These are phyloP conservation scores for Spongia lamella DNA, from an alignment of 37 sponge, comb jelly and placozoan species.

Conservation along the genomic window DNA sequence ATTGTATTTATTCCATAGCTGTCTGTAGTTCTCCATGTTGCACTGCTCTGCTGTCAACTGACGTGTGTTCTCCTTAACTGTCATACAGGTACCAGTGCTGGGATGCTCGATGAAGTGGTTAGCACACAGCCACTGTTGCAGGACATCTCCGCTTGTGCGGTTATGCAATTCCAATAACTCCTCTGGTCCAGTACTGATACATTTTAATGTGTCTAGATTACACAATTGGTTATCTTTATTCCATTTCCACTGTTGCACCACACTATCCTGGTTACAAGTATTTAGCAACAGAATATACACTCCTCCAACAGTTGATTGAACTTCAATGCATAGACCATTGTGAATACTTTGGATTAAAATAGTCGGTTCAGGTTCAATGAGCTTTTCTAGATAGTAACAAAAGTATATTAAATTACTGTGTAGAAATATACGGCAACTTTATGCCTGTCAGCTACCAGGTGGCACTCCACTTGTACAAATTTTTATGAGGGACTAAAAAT, in stretches of 20 bases:
- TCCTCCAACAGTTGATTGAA: background rate
- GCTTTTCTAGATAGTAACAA: background rate
- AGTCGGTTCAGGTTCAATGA: background rate
- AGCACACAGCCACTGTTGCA: slow-evolving; percentile 38
- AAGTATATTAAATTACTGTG: too few relatives aligned
- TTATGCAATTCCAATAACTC: background rate
- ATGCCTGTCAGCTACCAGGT: too few relatives aligned
- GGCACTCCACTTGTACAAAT: too few relatives aligned
- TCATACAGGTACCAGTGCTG: slow-evolving; percentile 11
- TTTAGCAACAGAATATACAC: slow-evolving; percentile 1
- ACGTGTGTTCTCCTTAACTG: background rate
- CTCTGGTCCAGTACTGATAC: background rate
- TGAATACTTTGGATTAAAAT: background rate
- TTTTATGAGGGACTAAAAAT: too few relatives aligned
- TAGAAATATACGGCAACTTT: too few relatives aligned
- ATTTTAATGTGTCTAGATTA: slow-evolving; percentile 1
- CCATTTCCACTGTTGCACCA: slow-evolving; percentile 38
- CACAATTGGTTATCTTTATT: slow-evolving; percentile 11
- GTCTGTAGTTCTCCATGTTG: background rate
- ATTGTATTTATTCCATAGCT: background rate
- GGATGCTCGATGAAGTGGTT: slow-evolving; percentile 16
- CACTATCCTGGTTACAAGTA: slow-evolving; percentile 1
- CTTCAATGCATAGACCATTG: background rate
- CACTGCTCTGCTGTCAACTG: background rate
- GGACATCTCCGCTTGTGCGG: background rate